Evolutionary conservation across 2,797 vertebrate species (phyloP).

Genomic region (Tapirus indicus): DNA sequence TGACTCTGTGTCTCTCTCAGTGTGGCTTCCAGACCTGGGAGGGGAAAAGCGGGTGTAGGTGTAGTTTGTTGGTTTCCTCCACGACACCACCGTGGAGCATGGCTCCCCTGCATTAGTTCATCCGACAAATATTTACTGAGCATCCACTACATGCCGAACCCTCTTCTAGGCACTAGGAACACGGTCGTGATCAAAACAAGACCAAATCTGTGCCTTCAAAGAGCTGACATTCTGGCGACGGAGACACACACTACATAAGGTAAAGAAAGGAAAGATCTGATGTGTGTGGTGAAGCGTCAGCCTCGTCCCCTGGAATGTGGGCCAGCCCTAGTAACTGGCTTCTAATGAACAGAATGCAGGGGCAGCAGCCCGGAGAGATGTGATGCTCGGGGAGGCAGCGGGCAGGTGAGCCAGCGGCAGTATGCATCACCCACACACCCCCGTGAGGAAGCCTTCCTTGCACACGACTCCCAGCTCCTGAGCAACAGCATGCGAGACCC

Average conservation of each 20-base stretch:
- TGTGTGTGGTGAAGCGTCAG: not conserved
- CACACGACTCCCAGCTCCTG: not conserved
- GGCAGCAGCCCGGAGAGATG: not conserved
- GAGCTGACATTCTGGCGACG: not conserved
- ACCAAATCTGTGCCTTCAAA: not conserved
- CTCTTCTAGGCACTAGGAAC: not conserved
- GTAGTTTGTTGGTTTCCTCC: not conserved
- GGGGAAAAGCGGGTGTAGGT: not conserved
- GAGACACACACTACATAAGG: not conserved
- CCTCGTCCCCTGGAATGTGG: not conserved
- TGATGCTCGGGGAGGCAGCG: not conserved
- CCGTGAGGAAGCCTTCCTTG: not conserved
- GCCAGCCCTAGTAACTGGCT: not conserved
- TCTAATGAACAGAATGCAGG: not conserved
- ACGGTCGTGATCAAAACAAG: not conserved
- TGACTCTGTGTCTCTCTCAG: not conserved
- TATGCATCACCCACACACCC: not conserved
- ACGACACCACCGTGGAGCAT: not conserved
- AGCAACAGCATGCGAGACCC: not conserved
- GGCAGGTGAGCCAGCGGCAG: not conserved
- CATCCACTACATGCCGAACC: not conserved
- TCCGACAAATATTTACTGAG: not conserved
- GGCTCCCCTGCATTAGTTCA: not conserved
- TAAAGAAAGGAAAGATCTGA: not conserved
- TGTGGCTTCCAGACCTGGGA: not conserved